Evolutionary conservation across 1,140 invertebrate genomes (phyloP), one percentile per base, ranked within the genome.

Genomic region (Musca domestica): DNA sequence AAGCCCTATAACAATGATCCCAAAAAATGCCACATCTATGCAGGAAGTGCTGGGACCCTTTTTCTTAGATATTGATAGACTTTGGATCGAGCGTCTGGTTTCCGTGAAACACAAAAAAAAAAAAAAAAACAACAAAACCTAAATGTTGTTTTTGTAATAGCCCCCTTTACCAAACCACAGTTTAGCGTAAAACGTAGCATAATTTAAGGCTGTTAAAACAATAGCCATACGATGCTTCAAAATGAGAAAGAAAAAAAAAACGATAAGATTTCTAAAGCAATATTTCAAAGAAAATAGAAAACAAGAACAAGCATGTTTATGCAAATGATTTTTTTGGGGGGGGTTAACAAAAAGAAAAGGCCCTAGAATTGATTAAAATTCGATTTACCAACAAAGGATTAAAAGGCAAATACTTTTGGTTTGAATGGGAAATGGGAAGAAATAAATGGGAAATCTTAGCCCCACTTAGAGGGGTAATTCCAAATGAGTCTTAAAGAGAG

Each of bases 301-400:
- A 61, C 34, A 61, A 61, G 17, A 61, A 14, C 30, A 61, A 61
- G 17, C 27, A 61, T 41, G 56, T 61, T 27, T 61, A 61, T 61
- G 56, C 27, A 61, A 61, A 61, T 61, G 19, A 61, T 10, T 34
- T 41, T 61, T n/a, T 4, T 51, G 9, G 30, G 34, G 66, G 19
- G 51, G 27, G 30, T 67, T 12, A 30, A 25, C 14, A 47, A 61
- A 61, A 0, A 27, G 23, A 17, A 52, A 46, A 52, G 47, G 20
- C 27, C 48, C 30, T 20, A 69, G 75, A 79, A 79, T 79, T 79
- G 77, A 79, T 79, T 79, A 79, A 79, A 79, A 79, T 79, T 79
- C 77, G 77, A 79, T 79, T 79, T 30, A 30, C 27, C 9, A 9
- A 3, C 27, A 30, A 30, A 9, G 27, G 9, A 30, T n/a, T n/a